Evolutionary conservation across 2,797 vertebrate species (phyloP).

Genomic region (Anguilla marmorata): DNA sequence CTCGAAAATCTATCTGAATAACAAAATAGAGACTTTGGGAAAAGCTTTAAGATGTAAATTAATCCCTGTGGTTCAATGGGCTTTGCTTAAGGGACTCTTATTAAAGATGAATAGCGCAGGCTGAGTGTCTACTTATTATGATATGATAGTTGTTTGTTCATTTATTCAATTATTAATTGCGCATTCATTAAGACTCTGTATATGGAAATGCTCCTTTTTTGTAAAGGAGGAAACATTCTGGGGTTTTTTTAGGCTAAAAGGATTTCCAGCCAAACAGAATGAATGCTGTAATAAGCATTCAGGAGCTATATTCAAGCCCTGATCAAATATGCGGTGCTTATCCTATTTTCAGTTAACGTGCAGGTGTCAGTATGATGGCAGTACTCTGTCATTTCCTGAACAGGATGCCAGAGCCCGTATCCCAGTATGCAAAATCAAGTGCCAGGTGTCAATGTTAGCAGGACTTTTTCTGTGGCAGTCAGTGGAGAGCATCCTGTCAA

Average conservation of each 20-base stretch:
- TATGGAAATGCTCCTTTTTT: neutral
- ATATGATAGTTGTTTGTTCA: slow-evolving; percentile 22
- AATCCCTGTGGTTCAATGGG: slow-evolving; percentile 16
- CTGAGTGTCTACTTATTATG: slow-evolving; percentile 1
- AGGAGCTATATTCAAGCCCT: neutral
- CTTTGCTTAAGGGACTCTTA: slow-evolving; percentile 25
- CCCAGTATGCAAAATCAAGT: neutral
- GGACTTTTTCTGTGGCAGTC: neutral
- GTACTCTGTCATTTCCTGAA: slow-evolving; percentile 11
- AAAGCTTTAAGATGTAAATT: slow-evolving; percentile 28
- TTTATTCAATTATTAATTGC: slow-evolving; percentile 24
- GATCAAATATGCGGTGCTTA: neutral
- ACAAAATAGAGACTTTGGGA: neutral
- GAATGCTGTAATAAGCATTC: neutral
- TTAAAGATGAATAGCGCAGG: neutral
- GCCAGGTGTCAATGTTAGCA: neutral
- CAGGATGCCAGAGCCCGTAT: neutral
- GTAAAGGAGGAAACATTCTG: neutral
- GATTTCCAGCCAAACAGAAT: slow-evolving; percentile 16
- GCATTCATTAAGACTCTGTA: slow-evolving; percentile 20
- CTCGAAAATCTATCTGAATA: neutral
- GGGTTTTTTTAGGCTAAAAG: slow-evolving; percentile 6
- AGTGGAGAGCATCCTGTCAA: neutral
- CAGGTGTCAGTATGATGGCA: neutral
- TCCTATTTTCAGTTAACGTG: neutral